A percentile compares a stretch with the other conserved stretches of the same genome.
Evolutionary conservation across 64 coral and sea anemone genomes (phyloP).

Genomic region (Orbicella faveolata): DNA sequence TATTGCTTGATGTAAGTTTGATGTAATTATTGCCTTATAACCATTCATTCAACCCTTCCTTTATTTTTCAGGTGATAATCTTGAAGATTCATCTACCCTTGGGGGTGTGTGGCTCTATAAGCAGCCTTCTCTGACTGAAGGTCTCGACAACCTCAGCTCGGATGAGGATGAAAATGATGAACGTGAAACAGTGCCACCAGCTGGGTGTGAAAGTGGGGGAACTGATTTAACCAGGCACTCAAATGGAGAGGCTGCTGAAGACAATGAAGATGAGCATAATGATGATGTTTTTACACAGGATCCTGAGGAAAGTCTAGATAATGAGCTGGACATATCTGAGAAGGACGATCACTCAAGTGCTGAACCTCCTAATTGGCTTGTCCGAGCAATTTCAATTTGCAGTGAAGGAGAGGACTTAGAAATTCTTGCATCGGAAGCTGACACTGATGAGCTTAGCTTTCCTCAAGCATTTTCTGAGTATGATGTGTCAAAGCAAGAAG

Average conservation of each 20-base stretch:
- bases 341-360: slow-evolving; percentile 7
- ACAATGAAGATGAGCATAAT: slow-evolving; percentile 2
- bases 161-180: slow-evolving; percentile 41
- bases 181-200: slow-evolving; percentile 16
- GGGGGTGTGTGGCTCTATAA: slow-evolving; percentile 89
- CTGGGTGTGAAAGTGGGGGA: background rate
- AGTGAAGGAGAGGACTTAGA: slow-evolving; percentile 97
- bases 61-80: background rate
- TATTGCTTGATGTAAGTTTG: too few relatives aligned
- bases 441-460: slow-evolving; percentile 62
- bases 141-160: slow-evolving; percentile 66
- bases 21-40: too few relatives aligned
- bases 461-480: slow-evolving; percentile 76
- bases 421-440: slow-evolving; percentile 83
- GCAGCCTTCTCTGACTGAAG: slow-evolving; percentile 86
- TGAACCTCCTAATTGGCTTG: slow-evolving; percentile 67
- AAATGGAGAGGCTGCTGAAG: background rate
- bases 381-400: slow-evolving; percentile 92
- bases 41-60: too few relatives aligned
- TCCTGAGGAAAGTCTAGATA: slow-evolving; percentile 1
- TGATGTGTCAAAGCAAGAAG: background rate
- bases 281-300: slow-evolving; percentile 66
- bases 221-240: background rate
- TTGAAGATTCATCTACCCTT: slow-evolving; percentile 15
- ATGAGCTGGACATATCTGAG: slow-evolving; percentile 30